A percentile compares a stretch with the other conserved stretches of the same genome.
Conservation (phyloP, 2,113 vertebrate genomes). For the Chunga burmeisteri region DNA sequence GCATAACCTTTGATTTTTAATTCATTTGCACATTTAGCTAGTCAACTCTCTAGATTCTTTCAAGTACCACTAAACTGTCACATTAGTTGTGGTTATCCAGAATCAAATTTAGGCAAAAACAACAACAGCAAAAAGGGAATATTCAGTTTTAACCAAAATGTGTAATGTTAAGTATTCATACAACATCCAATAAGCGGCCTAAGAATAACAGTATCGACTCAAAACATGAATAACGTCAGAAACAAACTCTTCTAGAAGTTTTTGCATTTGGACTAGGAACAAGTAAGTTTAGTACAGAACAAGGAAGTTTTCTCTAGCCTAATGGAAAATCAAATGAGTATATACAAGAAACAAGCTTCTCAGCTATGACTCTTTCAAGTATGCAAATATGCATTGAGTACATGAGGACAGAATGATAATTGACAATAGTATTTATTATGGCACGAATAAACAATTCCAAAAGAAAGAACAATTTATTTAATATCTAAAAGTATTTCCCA, state of each 20-base stretch:
- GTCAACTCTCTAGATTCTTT: neutral
- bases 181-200: neutral
- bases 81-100: neutral
- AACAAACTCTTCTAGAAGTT: neutral
- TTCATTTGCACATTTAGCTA: neutral
- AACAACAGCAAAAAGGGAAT: neutral
- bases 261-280: neutral
- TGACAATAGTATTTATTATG: neutral
- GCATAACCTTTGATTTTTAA: constrained; percentile 19
- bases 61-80: neutral
- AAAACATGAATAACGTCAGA: neutral
- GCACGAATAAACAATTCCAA: neutral
- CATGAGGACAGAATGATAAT: neutral
- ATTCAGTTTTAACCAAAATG: neutral
- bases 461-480: neutral
- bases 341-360: neutral
- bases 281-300: neutral
- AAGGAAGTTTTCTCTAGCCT: neutral
- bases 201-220: neutral
- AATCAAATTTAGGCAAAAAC: neutral
- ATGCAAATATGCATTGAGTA: neutral
- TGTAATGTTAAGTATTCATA: neutral
- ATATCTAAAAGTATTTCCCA: neutral
- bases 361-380: neutral
- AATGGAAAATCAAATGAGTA: neutral